Conservation (phyloP, 1,140 invertebrate genomes). For the Centruroides vittatus region DNA sequence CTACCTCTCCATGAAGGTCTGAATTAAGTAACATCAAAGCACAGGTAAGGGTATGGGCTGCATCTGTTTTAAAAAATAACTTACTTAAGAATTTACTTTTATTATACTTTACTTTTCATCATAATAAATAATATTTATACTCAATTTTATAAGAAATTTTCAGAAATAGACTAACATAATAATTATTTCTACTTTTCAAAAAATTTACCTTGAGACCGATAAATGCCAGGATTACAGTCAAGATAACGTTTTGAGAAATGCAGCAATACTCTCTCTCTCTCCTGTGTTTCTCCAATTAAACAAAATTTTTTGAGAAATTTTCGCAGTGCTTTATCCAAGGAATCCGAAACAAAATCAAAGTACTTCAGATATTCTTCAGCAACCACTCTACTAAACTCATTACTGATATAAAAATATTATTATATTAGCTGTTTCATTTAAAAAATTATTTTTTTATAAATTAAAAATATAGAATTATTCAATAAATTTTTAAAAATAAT, state of each 20-base stretch:
- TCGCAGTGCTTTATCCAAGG: constrained; percentile 80
- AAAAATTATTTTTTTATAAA: too few relatives aligned
- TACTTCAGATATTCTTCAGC: constrained; percentile 94
- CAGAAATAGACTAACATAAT: too few relatives aligned
- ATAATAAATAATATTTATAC: too few relatives aligned
- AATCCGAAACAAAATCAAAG: constrained; percentile 77
- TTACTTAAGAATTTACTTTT: too few relatives aligned
- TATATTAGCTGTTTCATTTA: too few relatives aligned
- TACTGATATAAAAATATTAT: constrained; percentile 43
- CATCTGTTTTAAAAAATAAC: constrained; percentile 48
- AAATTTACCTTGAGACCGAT: constrained; percentile 11
- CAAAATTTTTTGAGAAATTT: constrained; percentile 88
- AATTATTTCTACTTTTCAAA: too few relatives aligned
- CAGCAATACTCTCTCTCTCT: constrained; percentile 84
- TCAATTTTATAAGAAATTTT: too few relatives aligned
- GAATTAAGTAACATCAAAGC: constrained; percentile 98
- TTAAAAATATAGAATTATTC: too few relatives aligned
- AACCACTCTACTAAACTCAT: constrained; percentile 88
- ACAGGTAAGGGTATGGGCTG: constrained; percentile 95
- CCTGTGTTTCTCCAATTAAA: constrained; percentile 90
- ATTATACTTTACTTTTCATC: too few relatives aligned
- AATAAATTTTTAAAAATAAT: too few relatives aligned
- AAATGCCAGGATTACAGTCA: constrained; percentile 71
- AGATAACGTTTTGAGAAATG: constrained; percentile 92
- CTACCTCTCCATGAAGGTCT: constrained; percentile 70